Percentiles rank a stretch among this genome's conserved stretches.
Evolutionary conservation across 1,140 invertebrate species (phyloP).

Genomic region (Trissolcus basalis): DNA sequence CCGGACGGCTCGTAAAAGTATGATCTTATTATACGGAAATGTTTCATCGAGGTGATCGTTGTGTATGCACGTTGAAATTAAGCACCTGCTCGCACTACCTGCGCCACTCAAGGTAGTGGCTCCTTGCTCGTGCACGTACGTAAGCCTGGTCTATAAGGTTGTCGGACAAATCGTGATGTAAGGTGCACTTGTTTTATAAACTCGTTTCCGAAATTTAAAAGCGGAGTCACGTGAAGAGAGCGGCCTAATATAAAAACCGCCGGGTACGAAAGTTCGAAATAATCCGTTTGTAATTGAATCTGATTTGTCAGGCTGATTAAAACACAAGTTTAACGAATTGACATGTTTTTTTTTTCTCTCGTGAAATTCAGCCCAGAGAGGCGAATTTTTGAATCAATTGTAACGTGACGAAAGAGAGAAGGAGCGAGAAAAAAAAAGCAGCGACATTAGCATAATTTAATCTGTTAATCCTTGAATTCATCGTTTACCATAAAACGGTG

Average conservation of each 20-base stretch:
- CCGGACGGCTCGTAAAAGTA: constrained; percentile 46
- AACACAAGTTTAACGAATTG: neutral
- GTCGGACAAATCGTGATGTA: constrained; percentile 54
- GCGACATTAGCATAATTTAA: constrained; percentile 31
- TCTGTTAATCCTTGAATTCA: constrained; percentile 37
- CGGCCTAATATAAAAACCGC: constrained; percentile 9
- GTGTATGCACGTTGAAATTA: constrained; percentile 46
- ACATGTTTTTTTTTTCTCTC: constrained; percentile 5
- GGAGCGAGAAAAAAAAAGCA: constrained; percentile 6
- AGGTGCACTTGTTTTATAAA: constrained; percentile 43
- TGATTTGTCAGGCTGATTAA: neutral
- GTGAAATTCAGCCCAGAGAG: neutral
- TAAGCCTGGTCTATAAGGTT: constrained; percentile 37
- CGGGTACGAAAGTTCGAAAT: neutral
- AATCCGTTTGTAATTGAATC: constrained; percentile 28
- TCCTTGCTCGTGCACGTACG: constrained; percentile 27
- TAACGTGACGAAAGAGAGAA: neutral
- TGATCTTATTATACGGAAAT: constrained; percentile 54
- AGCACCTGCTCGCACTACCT: constrained; percentile 55
- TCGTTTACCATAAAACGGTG: constrained; percentile 21
- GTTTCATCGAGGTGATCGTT: constrained; percentile 30
- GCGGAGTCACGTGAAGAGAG: constrained; percentile 9
- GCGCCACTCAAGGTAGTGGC: constrained; percentile 39
- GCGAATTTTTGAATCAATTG: constrained; percentile 13
- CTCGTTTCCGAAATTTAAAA: constrained; percentile 44